Base-by-base conservation (phyloP, 2,113 vertebrate genomes). In the Atractosteus spatula region DNA sequence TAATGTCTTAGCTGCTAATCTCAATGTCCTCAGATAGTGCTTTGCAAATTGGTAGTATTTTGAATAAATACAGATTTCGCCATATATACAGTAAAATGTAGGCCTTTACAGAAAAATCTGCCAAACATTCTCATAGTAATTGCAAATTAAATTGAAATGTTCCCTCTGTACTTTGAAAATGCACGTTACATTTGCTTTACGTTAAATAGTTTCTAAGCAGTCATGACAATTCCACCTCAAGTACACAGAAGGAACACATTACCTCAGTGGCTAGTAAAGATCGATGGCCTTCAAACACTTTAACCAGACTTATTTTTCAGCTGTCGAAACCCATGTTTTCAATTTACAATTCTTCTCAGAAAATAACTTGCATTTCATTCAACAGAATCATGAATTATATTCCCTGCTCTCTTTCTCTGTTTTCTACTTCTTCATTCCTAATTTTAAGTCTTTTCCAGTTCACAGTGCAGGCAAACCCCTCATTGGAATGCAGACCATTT, bases 111-210 rank as follows among this genome's bases (percentile, higher is more conserved):
- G 29, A 29, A 29, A 29, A 29, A 29, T 29, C 0, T 2, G 29
- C 29, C 0, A 59, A 59, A 59, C 11, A 7, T 6, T 13, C 57
- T 7, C 83, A 82, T 80, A 85, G 86, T 82, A 85, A 79, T 90
- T 83, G 77, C 84, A 90, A 92, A 91, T 90, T 5, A 59, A 59
- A 59, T 59, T 13, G 10, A 59, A 41, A 4, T 65, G 41, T 65
- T 65, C 29, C 29, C n/a, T 41, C n/a, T 41, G 7, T 65, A 43
- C 62, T 29, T 41, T 65, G 87, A 90, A 90, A 92, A 92, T 90
- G 87, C 88, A 90, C 88, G 88, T 92, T 91, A 90, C 91, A 93
- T 93, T 94, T 92, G 89, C 88, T 92, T 93, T 92, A 91, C 92
- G 91, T 93, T 94, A 92, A 91, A 92, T 92, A 93, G 89, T 91